These are phyloP conservation scores for Aphaenogaster rudis DNA, from an alignment of 1,140 invertebrate species.

Conservation along the genomic window DNA sequence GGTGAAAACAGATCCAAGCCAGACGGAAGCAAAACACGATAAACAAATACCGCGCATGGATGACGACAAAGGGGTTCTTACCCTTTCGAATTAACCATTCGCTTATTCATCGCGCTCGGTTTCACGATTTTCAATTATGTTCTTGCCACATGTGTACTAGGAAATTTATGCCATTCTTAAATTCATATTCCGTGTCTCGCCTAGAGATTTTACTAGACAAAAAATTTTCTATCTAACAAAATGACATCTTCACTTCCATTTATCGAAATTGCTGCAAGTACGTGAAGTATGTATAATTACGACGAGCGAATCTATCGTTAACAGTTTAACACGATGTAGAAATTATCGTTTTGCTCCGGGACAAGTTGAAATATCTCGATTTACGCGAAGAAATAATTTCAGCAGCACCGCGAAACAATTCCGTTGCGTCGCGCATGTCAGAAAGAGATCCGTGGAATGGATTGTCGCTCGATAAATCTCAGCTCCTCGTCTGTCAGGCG, in stretches of 20 bases:
- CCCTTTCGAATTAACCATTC: conserved; percentile 45
- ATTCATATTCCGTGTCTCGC: background rate
- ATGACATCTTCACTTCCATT: background rate
- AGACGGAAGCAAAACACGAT: conserved; percentile 63
- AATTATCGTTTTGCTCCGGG: background rate
- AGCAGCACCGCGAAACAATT: conserved; percentile 13
- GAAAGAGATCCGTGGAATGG: conserved; percentile 42
- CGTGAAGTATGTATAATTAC: background rate
- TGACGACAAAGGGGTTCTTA: conserved; percentile 51
- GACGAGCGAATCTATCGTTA: background rate
- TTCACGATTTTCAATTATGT: conserved; percentile 55
- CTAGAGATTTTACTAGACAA: background rate
- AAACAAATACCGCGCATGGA: conserved; percentile 56
- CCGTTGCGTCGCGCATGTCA: background rate
- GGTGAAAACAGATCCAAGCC: conserved; percentile 57
- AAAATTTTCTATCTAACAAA: background rate
- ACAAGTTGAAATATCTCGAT: conserved; percentile 12
- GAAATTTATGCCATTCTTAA: conserved; percentile 7
- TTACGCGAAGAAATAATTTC: conserved; percentile 38
- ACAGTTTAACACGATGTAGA: background rate
- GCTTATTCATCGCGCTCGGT: conserved; percentile 37
- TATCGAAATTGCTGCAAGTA: background rate
- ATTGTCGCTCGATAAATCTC: conserved; percentile 53
- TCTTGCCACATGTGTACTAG: background rate
- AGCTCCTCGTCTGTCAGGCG: conserved; percentile 27